Base-by-base conservation (phyloP, 2,797 vertebrate genomes). In the Diplodus puntazzo region DNA sequence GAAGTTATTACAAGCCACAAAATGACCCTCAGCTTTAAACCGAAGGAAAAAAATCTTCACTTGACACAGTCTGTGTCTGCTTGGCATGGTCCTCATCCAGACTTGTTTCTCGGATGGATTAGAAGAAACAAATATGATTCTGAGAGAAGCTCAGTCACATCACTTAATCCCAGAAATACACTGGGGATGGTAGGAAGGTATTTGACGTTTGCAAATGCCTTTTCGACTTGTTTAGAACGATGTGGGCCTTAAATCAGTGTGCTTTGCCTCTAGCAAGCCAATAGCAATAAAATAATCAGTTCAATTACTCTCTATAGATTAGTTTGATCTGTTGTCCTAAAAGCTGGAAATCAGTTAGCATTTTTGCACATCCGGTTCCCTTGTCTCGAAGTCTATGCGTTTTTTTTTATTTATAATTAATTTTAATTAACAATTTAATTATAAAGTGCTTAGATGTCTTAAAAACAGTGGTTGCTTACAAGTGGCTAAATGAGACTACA, bases 21-120 rank as follows among this genome's bases (percentile, higher is more conserved):
- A 61, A 69, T 86, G 43, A 49, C 77, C 82, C 46, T 82, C 43
- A 43, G 71, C 42, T 59, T 73, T 39, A 71, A 73, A 60, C 20
- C 14, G 39, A 16, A 11, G 30, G 14, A 52, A 45, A 67, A 63
- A 10, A 66, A 53, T 14, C 17, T 53, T 72, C 11, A 27, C 25
- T 11, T 49, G 42, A 66, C 67, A 67, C 5, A 9, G 60, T 69
- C 20, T 34, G 50, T 39, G 48, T 73, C 50, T 60, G 25, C 70
- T 64, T 80, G 72, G 53, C 77, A 39, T n/a, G 34, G 39, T 68
- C 1, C 68, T 75, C 63, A 20, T 72, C 62, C 67, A 69, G 62
- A 70, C 67, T 78, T 76, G 77, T 76, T 90, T 64, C 59, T 83
- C 59, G 5, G 68, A 83, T 73, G 84, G 88, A 91, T 92, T 90